Percentiles rank a stretch among this genome's conserved stretches.
phyloP scores from a whole-genome alignment of 64 coral and sea anemone species.

The Dendrophyllia cribrosa region DNA sequence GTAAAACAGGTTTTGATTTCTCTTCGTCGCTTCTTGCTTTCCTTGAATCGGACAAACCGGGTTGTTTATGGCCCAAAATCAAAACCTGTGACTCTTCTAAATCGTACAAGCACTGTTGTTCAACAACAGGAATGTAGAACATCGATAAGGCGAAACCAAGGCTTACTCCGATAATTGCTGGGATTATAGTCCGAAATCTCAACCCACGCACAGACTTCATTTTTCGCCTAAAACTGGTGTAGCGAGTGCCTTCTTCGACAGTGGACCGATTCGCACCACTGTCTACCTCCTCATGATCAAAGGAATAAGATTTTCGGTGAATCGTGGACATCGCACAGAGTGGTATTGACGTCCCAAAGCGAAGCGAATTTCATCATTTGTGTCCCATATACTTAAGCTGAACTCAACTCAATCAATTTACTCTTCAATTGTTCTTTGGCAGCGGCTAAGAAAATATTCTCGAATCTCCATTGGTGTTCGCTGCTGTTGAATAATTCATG shows the following conservation, averaged over 20 bases:
- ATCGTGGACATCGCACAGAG: neutral
- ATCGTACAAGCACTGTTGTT: conserved; percentile 96
- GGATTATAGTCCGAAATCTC: conserved; percentile 77
- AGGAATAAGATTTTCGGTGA: conserved; percentile 11
- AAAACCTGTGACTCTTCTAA: conserved; percentile 92
- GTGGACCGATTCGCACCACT: neutral
- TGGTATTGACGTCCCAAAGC: neutral
- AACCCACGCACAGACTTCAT: conserved; percentile 85
- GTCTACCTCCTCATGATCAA: neutral
- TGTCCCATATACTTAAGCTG: neutral
- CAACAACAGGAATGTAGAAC: conserved; percentile 97
- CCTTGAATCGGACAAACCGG: conserved; percentile 32
- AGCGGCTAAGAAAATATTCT: neutral
- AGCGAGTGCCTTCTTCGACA: neutral
- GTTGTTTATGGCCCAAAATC: conserved; percentile 73
- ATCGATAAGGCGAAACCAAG: conserved; percentile 96
- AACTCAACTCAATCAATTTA: neutral
- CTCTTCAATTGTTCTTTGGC: neutral
- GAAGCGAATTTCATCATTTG: neutral
- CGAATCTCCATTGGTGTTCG: conserved; percentile 10
- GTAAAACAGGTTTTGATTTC: conserved; percentile 46
- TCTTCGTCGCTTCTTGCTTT: conserved; percentile 50
- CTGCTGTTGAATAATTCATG: conserved; percentile 36
- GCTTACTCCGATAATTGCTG: conserved; percentile 93
- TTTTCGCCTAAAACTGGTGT: conserved; percentile 56